A percentile compares a stretch with the other conserved stretches of the same genome.
These are phyloP conservation scores for Sebastolobus alascanus DNA, from an alignment of 2,797 vertebrate species.

Conservation along the genomic window DNA sequence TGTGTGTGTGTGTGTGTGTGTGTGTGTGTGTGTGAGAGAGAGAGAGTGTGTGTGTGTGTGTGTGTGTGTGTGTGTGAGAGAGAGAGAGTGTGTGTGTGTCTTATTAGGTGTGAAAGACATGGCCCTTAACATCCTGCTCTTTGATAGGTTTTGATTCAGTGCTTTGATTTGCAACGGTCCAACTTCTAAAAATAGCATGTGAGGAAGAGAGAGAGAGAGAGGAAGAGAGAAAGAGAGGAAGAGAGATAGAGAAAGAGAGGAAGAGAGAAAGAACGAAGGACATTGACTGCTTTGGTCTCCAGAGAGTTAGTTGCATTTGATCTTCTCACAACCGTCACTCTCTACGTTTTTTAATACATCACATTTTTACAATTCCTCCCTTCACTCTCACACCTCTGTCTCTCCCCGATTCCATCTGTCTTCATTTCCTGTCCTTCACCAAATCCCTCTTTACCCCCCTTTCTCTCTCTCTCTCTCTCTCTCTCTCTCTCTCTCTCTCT, in stretches of 20 bases:
- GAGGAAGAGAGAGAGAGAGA: slow-evolving; percentile 60
- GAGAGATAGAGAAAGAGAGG: slow-evolving; percentile 4
- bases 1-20: slow-evolving; percentile 19
- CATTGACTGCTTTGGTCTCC: slow-evolving; percentile 60
- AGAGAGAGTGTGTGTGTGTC: slow-evolving; percentile 20
- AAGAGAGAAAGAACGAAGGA: slow-evolving; percentile 43
- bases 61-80: slow-evolving; percentile 28
- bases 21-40: slow-evolving; percentile 11
- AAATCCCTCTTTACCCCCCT: slow-evolving; percentile 39
- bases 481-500: slow-evolving; percentile 3
- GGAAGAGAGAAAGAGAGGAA: slow-evolving; percentile 20
- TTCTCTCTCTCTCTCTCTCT: neutral
- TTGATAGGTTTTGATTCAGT: slow-evolving; percentile 80
- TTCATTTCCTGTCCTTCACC: slow-evolving; percentile 46
- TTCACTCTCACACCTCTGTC: slow-evolving; percentile 54
- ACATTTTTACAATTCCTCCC: slow-evolving; percentile 52
- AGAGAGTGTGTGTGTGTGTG: slow-evolving; percentile 3
- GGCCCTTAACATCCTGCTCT: slow-evolving; percentile 72
- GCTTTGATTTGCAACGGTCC: slow-evolving; percentile 77
- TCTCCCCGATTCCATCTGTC: slow-evolving; percentile 61
- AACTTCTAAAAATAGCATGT: slow-evolving; percentile 85
- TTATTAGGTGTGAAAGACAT: slow-evolving; percentile 69
- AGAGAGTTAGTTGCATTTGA: slow-evolving; percentile 66
- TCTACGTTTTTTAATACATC: slow-evolving; percentile 45
- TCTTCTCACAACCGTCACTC: slow-evolving; percentile 51